Base-by-base conservation (phyloP, 1,140 invertebrate species). In the Melitaea cinxia region DNA sequence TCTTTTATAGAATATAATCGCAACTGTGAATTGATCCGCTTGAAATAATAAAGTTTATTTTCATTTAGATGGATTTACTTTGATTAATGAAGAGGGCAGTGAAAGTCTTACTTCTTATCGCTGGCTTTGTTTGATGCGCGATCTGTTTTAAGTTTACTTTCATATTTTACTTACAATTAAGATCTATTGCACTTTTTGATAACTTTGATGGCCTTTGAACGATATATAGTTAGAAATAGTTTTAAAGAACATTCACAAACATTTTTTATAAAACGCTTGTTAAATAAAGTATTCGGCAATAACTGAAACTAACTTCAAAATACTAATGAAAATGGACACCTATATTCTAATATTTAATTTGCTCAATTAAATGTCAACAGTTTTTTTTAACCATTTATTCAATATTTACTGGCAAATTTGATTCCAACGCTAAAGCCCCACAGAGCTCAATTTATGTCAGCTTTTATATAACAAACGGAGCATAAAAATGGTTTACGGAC, bases 61-160 rank as follows among this genome's bases (percentile, higher is more conserved):
- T 71, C 66, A 71, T 77, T 81, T 59, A 78, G 72, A 78, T 78
- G 72, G 67, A 75, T 78, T 72, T 66, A 49, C 47, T 67, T 73
- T 78, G 74, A 78, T 81, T 81, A 78, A 81, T 81, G 70, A 77
- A 71, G 60, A 60, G 69, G 53, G 54, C 33, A 67, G 78, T 66
- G 78, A 78, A 78, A 78, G 78, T 68, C 19, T 12, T n/a, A 39
- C 39, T 33, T 53, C 55, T 47, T 68, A 52, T 52, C 49, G 28
- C 26, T 58, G 55, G 61, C 61, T 72, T 78, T 75, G 68, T 75
- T 61, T 63, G 55, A 37, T 66, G 42, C 42, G 47, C 54, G 55
- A 63, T 47, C 42, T 47, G 42, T 66, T 53, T 75, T 72, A 66
- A 37, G 33, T 68, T 62, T 63, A 76, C 67, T 74, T 72, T 72